phyloP scores from a whole-genome alignment of 2,888 invertebrate genomes.

The Latrodectus hesperus region DNA sequence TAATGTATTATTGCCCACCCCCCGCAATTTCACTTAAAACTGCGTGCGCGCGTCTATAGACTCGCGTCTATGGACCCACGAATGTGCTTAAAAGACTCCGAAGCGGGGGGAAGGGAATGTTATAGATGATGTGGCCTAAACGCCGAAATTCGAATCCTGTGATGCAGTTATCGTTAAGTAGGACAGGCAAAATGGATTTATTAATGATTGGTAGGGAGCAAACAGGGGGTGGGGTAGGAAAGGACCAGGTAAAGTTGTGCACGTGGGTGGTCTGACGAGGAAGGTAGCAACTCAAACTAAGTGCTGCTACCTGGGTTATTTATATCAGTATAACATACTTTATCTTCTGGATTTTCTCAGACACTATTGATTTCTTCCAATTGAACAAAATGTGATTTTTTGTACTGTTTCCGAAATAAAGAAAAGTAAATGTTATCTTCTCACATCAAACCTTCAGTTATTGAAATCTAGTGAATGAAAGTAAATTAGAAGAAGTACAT shows the following conservation, averaged over 20 bases:
- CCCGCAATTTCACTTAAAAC: conserved; percentile 47
- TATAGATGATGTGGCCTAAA: conserved; percentile 45
- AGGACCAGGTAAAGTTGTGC: conserved; percentile 49
- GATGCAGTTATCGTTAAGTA: conserved; percentile 57
- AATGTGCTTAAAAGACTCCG: conserved; percentile 39
- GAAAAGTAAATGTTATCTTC: too few relatives aligned
- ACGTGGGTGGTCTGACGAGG: conserved; percentile 14
- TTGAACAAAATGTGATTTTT: too few relatives aligned
- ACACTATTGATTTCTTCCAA: too few relatives aligned
- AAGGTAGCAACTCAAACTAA: not conserved
- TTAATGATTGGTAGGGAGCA: conserved; percentile 52
- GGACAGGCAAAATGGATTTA: conserved; percentile 42
- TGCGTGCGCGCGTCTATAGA: conserved; percentile 25
- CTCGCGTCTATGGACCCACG: conserved; percentile 13
- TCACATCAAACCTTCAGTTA: too few relatives aligned
- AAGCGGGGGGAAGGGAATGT: conserved; percentile 7
- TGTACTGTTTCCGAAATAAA: too few relatives aligned
- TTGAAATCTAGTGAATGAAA: too few relatives aligned
- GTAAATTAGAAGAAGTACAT: too few relatives aligned
- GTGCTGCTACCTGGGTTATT: too few relatives aligned
- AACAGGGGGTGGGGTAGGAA: not conserved
- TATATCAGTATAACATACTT: too few relatives aligned
- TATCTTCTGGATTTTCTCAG: too few relatives aligned
- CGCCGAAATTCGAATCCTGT: conserved; percentile 52
- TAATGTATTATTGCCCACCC: conserved; percentile 23